A percentile compares a stretch with the other conserved stretches of the same genome.
These are phyloP conservation scores for Euphydryas editha DNA, from an alignment of 2,888 invertebrate genomes.

Conservation along the genomic window DNA sequence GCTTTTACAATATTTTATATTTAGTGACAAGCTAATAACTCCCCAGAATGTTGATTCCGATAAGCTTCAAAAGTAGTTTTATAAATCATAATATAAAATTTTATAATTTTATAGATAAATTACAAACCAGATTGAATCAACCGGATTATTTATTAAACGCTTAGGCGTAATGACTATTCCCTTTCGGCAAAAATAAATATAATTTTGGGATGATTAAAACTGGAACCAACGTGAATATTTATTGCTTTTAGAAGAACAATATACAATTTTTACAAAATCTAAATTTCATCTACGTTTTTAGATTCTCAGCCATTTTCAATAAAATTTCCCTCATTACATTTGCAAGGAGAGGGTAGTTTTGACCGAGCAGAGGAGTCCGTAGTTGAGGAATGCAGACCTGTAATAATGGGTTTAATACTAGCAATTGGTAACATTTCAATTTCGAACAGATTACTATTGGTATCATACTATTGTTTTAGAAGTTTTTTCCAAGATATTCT, in stretches of 20 bases:
- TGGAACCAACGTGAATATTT: neutral
- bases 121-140: too few relatives aligned
- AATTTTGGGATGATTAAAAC: neutral
- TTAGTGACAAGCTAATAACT: too few relatives aligned
- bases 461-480: neutral
- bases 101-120: too few relatives aligned
- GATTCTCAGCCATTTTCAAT: slow-evolving; percentile 67
- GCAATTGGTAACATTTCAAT: neutral
- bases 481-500: too few relatives aligned
- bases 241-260: neutral
- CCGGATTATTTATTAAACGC: too few relatives aligned
- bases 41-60: too few relatives aligned
- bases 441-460: neutral
- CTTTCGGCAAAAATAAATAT: neutral
- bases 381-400: slow-evolving; percentile 75
- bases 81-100: too few relatives aligned
- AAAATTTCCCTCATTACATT: slow-evolving; percentile 62
- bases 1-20: too few relatives aligned
- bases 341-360: slow-evolving; percentile 68
- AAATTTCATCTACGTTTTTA: slow-evolving; percentile 46
- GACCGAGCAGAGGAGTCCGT: slow-evolving; percentile 66
- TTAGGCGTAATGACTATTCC: too few relatives aligned
- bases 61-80: too few relatives aligned
- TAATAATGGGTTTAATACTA: neutral
- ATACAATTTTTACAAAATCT: neutral